A percentile compares a stretch with the other conserved stretches of the same genome.
These are phyloP conservation scores for Xenopus borealis DNA, from an alignment of 2,113 vertebrate genomes.

Conservation along the genomic window DNA sequence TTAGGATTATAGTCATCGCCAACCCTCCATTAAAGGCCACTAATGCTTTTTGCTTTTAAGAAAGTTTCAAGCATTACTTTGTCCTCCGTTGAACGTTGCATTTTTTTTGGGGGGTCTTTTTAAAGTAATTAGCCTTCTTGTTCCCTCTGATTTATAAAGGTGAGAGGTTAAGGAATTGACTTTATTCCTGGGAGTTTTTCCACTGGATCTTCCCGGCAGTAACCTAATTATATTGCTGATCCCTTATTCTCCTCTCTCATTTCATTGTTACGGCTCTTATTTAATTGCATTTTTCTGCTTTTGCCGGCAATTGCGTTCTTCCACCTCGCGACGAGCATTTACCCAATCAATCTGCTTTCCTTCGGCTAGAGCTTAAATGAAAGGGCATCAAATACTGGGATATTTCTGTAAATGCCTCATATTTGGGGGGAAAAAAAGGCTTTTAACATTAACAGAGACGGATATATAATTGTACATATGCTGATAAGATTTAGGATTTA, in stretches of 20 bases:
- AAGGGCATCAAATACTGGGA: too few relatives aligned
- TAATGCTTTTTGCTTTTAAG: conserved; percentile 75
- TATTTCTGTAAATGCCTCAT: too few relatives aligned
- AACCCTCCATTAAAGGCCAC: conserved; percentile 69
- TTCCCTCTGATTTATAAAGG: conserved; percentile 59
- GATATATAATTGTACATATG: too few relatives aligned
- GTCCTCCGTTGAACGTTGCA: conserved; percentile 57
- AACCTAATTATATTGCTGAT: conserved; percentile 42
- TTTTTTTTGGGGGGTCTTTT: conserved; percentile 40
- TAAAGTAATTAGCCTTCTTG: conserved; percentile 61
- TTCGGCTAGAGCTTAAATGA: too few relatives aligned
- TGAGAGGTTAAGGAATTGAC: conserved; percentile 49
- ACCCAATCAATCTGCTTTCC: too few relatives aligned
- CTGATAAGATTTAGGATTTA: too few relatives aligned
- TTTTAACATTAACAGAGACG: too few relatives aligned
- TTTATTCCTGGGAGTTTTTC: conserved; percentile 57
- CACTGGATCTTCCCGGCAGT: conserved; percentile 41
- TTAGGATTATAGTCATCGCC: conserved; percentile 74
- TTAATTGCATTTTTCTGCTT: conserved; percentile 41
- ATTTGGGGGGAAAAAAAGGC: too few relatives aligned
- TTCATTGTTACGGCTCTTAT: conserved; percentile 27
- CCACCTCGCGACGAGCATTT: not conserved
- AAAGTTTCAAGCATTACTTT: conserved; percentile 62
- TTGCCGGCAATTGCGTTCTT: conserved; percentile 13
- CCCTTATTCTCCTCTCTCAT: conserved; percentile 30